A percentile compares a stretch with the other conserved stretches of the same genome.
Evolutionary conservation across 1,140 invertebrate species (phyloP).

Genomic region (Leptestheria dahalacensis): DNA sequence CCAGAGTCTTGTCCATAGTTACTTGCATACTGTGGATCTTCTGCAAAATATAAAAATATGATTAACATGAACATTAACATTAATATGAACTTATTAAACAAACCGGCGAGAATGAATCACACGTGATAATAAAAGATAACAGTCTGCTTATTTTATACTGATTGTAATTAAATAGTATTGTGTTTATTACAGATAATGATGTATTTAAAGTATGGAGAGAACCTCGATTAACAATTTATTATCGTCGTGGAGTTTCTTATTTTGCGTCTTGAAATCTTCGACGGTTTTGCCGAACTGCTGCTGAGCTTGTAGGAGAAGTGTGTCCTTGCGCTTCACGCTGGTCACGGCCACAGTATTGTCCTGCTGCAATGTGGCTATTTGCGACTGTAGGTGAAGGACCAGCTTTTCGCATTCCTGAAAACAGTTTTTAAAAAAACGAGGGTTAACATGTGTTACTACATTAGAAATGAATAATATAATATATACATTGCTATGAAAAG

Average conservation of each 20-base stretch:
- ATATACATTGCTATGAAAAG: too few relatives aligned
- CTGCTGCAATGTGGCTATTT: not conserved
- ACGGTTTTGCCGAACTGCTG: conserved; percentile 3
- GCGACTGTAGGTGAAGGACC: not conserved
- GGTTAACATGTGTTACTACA: too few relatives aligned
- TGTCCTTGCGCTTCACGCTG: not conserved
- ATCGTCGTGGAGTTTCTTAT: not conserved
- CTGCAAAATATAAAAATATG: too few relatives aligned
- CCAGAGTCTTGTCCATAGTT: too few relatives aligned
- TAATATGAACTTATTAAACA: not conserved
- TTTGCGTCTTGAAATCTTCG: not conserved
- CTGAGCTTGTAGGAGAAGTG: conserved; percentile 3
- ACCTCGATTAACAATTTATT: not conserved
- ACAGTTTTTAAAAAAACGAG: not conserved
- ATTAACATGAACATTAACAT: not conserved
- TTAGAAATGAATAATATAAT: too few relatives aligned
- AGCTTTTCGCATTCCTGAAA: conserved; percentile 6
- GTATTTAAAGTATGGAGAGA: too few relatives aligned
- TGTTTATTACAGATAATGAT: too few relatives aligned
- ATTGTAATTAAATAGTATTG: too few relatives aligned
- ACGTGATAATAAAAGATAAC: too few relatives aligned
- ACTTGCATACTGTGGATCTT: too few relatives aligned
- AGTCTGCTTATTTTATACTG: too few relatives aligned
- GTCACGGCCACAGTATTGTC: not conserved
- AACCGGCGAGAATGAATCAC: too few relatives aligned